Conservation (phyloP, 2,797 vertebrate species). For the Adelosebastes latens region DNA sequence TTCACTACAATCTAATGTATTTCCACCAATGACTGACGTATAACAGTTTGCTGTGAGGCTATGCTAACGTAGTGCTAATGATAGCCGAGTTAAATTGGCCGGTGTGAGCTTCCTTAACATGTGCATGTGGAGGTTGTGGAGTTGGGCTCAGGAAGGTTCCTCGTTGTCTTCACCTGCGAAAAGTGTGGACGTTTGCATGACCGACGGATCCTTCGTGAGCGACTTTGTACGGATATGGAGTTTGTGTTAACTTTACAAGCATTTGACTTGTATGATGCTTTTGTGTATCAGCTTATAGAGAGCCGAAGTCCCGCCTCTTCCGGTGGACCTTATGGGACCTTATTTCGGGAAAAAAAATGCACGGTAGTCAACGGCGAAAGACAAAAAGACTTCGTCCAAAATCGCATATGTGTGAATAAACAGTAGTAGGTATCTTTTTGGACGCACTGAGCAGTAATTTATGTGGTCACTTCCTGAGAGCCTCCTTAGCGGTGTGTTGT, state of each 20-base stretch:
- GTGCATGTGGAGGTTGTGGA: conserved; percentile 42
- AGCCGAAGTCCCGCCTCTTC: too few relatives aligned
- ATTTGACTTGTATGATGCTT: background rate
- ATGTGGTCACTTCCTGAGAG: too few relatives aligned
- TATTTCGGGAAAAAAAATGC: too few relatives aligned
- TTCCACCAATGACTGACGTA: conserved; percentile 42
- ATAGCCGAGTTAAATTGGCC: background rate
- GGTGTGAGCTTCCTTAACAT: background rate
- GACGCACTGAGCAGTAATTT: too few relatives aligned
- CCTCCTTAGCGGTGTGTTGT: too few relatives aligned
- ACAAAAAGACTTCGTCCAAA: too few relatives aligned
- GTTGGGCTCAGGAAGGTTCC: background rate
- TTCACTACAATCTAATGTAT: conserved; percentile 25
- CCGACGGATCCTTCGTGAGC: conserved; percentile 1
- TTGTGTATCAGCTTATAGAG: background rate
- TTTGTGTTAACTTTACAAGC: conserved; percentile 14
- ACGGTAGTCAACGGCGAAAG: too few relatives aligned
- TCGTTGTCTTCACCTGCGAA: background rate
- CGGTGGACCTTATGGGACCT: too few relatives aligned
- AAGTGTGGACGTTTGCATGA: conserved; percentile 38
- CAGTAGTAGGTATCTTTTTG: too few relatives aligned
- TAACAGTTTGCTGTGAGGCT: conserved; percentile 18
- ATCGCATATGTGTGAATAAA: too few relatives aligned
- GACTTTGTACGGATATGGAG: conserved; percentile 3
- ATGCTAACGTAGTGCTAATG: conserved; percentile 30